Evolutionary conservation across 1,140 invertebrate species (phyloP).

Genomic region (Drosophila melanogaster): Release_6_plus_ISO1_MT NT_033777.3:9826501-9827000

Average conservation of each 20-base stretch:
- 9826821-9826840: slow-evolving; percentile 57
- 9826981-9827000: slow-evolving; percentile 51
- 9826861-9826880: slow-evolving; percentile 42
- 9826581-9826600: slow-evolving; percentile 73
- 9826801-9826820: slow-evolving; percentile 77
- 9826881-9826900: slow-evolving; percentile 65
- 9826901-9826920: slow-evolving; percentile 71
- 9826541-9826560: slow-evolving; percentile 27
- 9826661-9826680: not conserved
- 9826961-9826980: slow-evolving; percentile 72
- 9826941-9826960: slow-evolving; percentile 61
- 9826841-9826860: slow-evolving; percentile 33
- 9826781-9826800: slow-evolving; percentile 70
- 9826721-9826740: slow-evolving; percentile 62
- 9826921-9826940: slow-evolving; percentile 58
- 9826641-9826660: not conserved
- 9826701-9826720: slow-evolving; percentile 43
- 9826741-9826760: slow-evolving; percentile 9
- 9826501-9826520: slow-evolving; percentile 43
- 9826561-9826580: slow-evolving; percentile 51
- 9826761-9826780: slow-evolving; percentile 20
- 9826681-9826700: slow-evolving; percentile 22
- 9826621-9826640: slow-evolving; percentile 50
- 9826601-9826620: slow-evolving; percentile 79
- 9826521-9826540: slow-evolving; percentile 40